Evolutionary conservation across 1,140 invertebrate genomes (phyloP).

Genomic region (Monomorium pharaonis): DNA sequence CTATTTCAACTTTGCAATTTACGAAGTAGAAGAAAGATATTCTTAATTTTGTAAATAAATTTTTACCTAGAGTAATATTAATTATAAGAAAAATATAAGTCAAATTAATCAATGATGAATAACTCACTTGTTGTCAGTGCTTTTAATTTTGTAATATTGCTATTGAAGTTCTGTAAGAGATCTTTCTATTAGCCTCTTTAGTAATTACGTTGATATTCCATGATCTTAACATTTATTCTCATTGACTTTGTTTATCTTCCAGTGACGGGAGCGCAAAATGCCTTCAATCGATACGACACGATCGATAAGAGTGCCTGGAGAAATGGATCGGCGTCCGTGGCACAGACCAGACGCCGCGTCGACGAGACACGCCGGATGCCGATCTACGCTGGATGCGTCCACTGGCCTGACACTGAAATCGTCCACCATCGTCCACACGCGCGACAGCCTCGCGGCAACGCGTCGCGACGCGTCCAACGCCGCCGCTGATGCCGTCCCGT

Average conservation of each 20-base stretch:
- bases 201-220: too few relatives aligned
- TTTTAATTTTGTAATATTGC: too few relatives aligned
- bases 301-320: slow-evolving; percentile 54
- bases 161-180: background rate
- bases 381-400: slow-evolving; percentile 5
- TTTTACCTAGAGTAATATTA: too few relatives aligned
- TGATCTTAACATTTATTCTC: background rate
- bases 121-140: too few relatives aligned
- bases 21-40: too few relatives aligned
- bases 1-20: too few relatives aligned
- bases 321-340: slow-evolving; percentile 63
- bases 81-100: too few relatives aligned
- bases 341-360: background rate
- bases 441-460: too few relatives aligned
- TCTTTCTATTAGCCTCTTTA: background rate
- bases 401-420: slow-evolving; percentile 47
- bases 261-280: slow-evolving; percentile 75
- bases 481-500: background rate
- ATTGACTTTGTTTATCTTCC: slow-evolving; percentile 57
- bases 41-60: too few relatives aligned
- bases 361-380: slow-evolving; percentile 24
- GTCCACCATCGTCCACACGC: background rate
- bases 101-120: too few relatives aligned
- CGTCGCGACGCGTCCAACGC: slow-evolving; percentile 8
- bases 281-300: slow-evolving; percentile 55